Evolutionary conservation across 1,140 invertebrate genomes (phyloP).

Genomic region (Drosophila pectinifera): DNA sequence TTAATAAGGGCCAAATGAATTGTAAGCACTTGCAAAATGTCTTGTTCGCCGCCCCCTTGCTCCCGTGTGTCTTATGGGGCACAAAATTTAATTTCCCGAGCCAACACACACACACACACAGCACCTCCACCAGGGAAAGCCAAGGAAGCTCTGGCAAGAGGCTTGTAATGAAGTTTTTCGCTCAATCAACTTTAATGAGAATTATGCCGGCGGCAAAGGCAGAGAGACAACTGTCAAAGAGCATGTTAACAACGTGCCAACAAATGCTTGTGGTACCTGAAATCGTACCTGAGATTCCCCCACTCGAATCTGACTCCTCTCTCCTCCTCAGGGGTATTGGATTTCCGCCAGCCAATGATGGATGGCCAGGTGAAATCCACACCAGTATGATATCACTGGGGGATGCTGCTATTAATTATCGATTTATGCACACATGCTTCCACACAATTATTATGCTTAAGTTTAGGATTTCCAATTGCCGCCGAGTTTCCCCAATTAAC

Average conservation of each 20-base stretch:
- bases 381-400: slow-evolving; percentile 4
- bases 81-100: slow-evolving; percentile 78
- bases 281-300: slow-evolving; percentile 11
- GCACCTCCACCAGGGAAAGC: neutral
- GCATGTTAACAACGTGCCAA: slow-evolving; percentile 74
- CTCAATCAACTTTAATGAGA: slow-evolving; percentile 82
- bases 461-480: slow-evolving; percentile 5
- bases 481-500: slow-evolving; percentile 19
- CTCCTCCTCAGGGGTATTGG: slow-evolving; percentile 8
- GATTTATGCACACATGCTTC: slow-evolving; percentile 33
- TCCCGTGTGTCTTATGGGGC: slow-evolving; percentile 59
- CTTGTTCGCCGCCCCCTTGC: slow-evolving; percentile 24
- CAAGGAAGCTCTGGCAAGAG: slow-evolving; percentile 11
- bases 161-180: slow-evolving; percentile 78
- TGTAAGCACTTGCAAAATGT: slow-evolving; percentile 76
- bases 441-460: slow-evolving; percentile 23
- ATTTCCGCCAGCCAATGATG: slow-evolving; percentile 46
- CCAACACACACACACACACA: slow-evolving; percentile 15
- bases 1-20: slow-evolving; percentile 80
- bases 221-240: slow-evolving; percentile 59
- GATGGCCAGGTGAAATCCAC: slow-evolving; percentile 25
- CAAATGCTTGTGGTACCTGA: slow-evolving; percentile 47
- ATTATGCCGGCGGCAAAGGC: slow-evolving; percentile 62
- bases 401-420: slow-evolving; percentile 21
- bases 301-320: neutral